Evolutionary conservation across 1,140 invertebrate genomes (phyloP), one percentile per base, ranked within the genome.

Genomic region (Hormaphis cornu): DNA sequence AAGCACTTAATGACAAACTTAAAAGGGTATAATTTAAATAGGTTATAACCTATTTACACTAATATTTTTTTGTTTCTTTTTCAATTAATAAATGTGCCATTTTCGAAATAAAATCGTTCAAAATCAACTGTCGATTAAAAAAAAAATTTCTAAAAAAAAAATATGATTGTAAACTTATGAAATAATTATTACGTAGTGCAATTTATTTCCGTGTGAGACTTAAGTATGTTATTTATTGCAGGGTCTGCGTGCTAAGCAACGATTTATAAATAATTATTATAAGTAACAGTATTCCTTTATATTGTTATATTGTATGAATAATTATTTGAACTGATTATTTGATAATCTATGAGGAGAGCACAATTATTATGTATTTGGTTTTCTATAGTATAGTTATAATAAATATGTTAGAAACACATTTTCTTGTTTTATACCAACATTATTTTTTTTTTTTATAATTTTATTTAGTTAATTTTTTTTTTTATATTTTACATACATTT

Each of bases 321-420:
- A 56, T 40, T 40, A 58, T 24, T 58, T 58, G 54, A 58, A 58
- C 33, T 58, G 54, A 58, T 24, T 40, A 58, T 58, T n/a, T 40
- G 20, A 58, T 58, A 24, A 24, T 9, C 40, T 24, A 58, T 22
- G 20, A 10, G n/a, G 8, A 56, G 54, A 24, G 33, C 33, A 56
- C 33, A 56, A 37, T 22, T n/a, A n/a, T n/a, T 24, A 5, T 40
- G 54, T 40, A 14, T 58, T 58, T 24, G 54, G 20, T 40, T 40
- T 58, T 22, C 24, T 40, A 24, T 37, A 40, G 4, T 58, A 22
- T 56, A 58, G n/a, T n/a, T n/a, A n/a, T n/a, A n/a, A n/a, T n/a
- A n/a, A n/a, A 16, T 40, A n/a, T 58, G 7, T 58, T 40, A 40
- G 22, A 37, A 37, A 1, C 24, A 24, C 37, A 37, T 37, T 37